These are phyloP conservation scores for Urocyon cinereoargenteus DNA, from an alignment of 2,797 vertebrate genomes.

Conservation along the genomic window DNA sequence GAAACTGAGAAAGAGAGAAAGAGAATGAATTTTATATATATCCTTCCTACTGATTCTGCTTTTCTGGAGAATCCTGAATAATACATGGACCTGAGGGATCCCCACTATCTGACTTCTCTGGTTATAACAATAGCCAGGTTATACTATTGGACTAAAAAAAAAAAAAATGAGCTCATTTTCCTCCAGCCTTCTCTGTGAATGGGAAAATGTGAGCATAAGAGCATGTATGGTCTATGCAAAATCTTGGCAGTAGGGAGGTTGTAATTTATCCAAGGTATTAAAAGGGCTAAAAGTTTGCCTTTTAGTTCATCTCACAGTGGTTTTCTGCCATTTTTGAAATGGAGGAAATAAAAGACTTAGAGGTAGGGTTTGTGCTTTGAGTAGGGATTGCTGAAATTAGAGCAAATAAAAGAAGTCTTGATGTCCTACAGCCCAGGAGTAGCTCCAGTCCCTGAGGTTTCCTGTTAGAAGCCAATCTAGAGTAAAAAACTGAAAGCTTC, in stretches of 20 bases:
- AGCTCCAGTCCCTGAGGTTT: background rate
- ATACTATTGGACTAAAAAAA: background rate
- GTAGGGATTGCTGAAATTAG: conserved; percentile 27
- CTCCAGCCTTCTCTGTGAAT: background rate
- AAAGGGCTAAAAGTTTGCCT: background rate
- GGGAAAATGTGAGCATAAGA: background rate
- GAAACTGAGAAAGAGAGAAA: background rate
- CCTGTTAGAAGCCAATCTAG: conserved; percentile 28
- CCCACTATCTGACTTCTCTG: background rate
- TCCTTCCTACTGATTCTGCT: background rate
- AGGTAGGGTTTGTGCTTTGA: background rate
- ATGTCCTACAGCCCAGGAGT: background rate
- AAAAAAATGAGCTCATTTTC: background rate
- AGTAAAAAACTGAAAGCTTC: background rate
- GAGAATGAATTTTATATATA: background rate
- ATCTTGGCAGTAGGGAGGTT: background rate
- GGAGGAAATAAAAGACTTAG: conserved; percentile 12
- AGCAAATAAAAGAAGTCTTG: conserved; percentile 50
- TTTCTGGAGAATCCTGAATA: background rate
- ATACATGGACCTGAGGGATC: background rate
- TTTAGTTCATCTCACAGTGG: background rate
- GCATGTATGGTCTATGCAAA: background rate
- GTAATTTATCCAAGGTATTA: background rate
- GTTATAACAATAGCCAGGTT: background rate
- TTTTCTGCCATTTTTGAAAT: background rate